phyloP scores from a whole-genome alignment of 2,797 vertebrate genomes.

The Rachycentron canadum region DNA sequence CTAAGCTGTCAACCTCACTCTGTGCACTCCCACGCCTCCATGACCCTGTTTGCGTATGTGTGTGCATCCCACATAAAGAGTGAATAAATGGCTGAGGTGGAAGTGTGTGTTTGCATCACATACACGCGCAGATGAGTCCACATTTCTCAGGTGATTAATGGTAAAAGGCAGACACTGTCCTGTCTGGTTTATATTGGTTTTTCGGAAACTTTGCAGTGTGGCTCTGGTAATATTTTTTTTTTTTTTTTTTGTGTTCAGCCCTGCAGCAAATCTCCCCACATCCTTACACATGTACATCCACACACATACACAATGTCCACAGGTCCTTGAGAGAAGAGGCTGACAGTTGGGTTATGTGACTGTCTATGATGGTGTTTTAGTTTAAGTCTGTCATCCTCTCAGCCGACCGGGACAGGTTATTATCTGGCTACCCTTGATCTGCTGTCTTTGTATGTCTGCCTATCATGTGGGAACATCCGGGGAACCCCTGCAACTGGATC shows the following conservation, averaged over 20 bases:
- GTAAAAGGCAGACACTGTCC: slow-evolving; percentile 12
- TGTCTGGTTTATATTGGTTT: slow-evolving; percentile 45
- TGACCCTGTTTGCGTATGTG: slow-evolving; percentile 41
- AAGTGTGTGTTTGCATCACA: slow-evolving; percentile 15
- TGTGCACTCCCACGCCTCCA: slow-evolving; percentile 23
- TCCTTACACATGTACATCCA: slow-evolving; percentile 1
- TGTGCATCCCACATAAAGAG: slow-evolving; percentile 24
- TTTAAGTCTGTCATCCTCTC: slow-evolving; percentile 35
- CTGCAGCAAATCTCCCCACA: slow-evolving; percentile 33
- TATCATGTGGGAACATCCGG: slow-evolving; percentile 41
- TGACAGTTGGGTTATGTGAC: slow-evolving; percentile 15
- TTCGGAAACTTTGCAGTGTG: slow-evolving; percentile 19
- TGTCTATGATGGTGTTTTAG: slow-evolving; percentile 32
- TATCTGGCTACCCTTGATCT: slow-evolving; percentile 38
- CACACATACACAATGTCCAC: background rate
- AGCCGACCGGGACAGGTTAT: slow-evolving; percentile 32
- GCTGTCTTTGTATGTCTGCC: slow-evolving; percentile 31
- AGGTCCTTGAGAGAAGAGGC: slow-evolving; percentile 50
- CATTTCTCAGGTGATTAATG: slow-evolving; percentile 49
- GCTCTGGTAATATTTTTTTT: slow-evolving; percentile 7
- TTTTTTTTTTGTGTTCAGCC: slow-evolving; percentile 45
- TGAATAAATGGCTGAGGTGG: slow-evolving; percentile 20
- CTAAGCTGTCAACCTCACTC: slow-evolving; percentile 55
- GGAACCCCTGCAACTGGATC: slow-evolving; percentile 53
- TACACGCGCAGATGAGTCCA: slow-evolving; percentile 9